These are phyloP conservation scores for Cephus cinctus DNA, from an alignment of 1,140 invertebrate genomes.

Conservation along the genomic window DNA sequence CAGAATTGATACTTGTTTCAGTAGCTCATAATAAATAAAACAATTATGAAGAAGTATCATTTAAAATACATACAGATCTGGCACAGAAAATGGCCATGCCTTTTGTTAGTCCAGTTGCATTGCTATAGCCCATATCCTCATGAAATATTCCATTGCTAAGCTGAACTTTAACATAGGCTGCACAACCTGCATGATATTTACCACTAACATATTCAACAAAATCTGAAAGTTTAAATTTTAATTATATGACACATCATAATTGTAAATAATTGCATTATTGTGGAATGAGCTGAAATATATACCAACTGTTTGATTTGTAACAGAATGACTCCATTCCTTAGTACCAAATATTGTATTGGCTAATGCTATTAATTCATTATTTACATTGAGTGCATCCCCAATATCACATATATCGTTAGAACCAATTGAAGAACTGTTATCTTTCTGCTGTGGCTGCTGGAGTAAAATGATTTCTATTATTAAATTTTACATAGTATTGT, in stretches of 20 bases:
- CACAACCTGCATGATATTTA: slow-evolving; percentile 31
- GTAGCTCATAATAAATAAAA: not conserved
- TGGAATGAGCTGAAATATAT: slow-evolving; percentile 4
- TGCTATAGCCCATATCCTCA: slow-evolving; percentile 35
- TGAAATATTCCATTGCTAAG: slow-evolving; percentile 34
- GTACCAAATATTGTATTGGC: slow-evolving; percentile 34
- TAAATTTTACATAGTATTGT: not conserved
- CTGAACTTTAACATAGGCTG: slow-evolving; percentile 29
- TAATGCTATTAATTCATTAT: slow-evolving; percentile 25
- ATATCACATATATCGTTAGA: not conserved
- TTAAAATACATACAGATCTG: slow-evolving; percentile 25
- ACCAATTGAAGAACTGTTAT: not conserved
- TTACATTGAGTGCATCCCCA: not conserved
- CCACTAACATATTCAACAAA: slow-evolving; percentile 25
- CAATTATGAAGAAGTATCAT: not conserved
- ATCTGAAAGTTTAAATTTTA: slow-evolving; percentile 20
- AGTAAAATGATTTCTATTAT: not conserved
- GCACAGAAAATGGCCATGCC: slow-evolving; percentile 31
- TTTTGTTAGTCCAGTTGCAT: slow-evolving; percentile 27
- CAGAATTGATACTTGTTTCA: slow-evolving; percentile 1
- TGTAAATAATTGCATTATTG: slow-evolving; percentile 5
- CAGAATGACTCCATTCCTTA: slow-evolving; percentile 34
- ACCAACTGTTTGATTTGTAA: slow-evolving; percentile 38
- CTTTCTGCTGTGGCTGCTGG: not conserved
- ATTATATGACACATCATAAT: slow-evolving; percentile 3